These are phyloP conservation scores for Diorhabda elongata DNA, from an alignment of 1,140 invertebrate genomes.

Conservation along the genomic window DNA sequence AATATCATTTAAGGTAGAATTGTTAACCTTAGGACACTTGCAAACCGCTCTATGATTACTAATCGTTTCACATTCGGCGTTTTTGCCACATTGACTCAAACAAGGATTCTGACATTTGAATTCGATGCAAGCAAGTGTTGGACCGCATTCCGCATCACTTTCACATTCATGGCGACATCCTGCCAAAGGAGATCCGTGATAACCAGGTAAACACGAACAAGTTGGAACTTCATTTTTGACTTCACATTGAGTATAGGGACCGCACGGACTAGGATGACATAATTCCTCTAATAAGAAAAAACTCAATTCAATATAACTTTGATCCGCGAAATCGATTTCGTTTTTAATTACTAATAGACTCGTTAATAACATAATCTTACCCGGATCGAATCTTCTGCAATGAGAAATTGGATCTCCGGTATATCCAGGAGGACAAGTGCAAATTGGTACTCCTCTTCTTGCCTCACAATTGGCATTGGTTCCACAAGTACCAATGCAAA, in stretches of 20 bases:
- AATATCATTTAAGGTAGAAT: conserved; percentile 12
- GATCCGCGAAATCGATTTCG: not conserved
- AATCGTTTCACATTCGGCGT: conserved; percentile 72
- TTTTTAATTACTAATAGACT: not conserved
- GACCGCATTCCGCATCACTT: conserved; percentile 65
- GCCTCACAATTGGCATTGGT: conserved; percentile 60
- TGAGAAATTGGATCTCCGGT: conserved; percentile 58
- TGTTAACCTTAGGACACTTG: conserved; percentile 69
- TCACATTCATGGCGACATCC: conserved; percentile 79
- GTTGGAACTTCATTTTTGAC: conserved; percentile 69
- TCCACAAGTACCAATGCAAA: conserved; percentile 58
- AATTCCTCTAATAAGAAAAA: conserved; percentile 51
- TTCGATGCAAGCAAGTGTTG: conserved; percentile 66
- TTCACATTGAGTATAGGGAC: conserved; percentile 73
- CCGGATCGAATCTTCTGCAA: conserved; percentile 53
- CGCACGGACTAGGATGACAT: conserved; percentile 76
- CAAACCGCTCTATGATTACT: conserved; percentile 73
- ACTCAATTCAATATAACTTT: not conserved
- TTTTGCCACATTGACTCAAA: conserved; percentile 67
- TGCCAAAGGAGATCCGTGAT: conserved; percentile 65
- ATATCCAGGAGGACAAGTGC: conserved; percentile 61
- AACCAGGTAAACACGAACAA: conserved; percentile 62
- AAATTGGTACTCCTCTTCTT: conserved; percentile 59
- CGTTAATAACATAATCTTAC: conserved; percentile 35
- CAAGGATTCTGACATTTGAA: conserved; percentile 78